These are phyloP conservation scores for Barbus barbus DNA, from an alignment of 2,113 vertebrate species.

Conservation along the genomic window DNA sequence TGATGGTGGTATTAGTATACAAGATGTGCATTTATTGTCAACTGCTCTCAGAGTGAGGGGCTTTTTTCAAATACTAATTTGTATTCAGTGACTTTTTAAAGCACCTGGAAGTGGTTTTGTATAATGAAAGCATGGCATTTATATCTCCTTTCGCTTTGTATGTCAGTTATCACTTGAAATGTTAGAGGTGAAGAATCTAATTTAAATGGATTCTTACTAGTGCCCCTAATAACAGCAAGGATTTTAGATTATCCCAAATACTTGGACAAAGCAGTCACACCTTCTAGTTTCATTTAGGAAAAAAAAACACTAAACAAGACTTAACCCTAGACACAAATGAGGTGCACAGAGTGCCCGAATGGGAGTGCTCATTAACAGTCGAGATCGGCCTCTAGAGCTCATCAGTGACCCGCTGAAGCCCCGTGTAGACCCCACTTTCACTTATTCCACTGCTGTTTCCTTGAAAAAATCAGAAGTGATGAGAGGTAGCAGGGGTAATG, in stretches of 20 bases:
- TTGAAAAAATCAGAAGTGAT: slow-evolving; percentile 33
- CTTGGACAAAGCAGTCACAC: neutral
- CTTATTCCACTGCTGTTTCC: neutral
- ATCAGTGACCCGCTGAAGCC: neutral
- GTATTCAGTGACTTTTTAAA: neutral
- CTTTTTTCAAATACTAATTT: neutral
- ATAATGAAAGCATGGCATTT: neutral
- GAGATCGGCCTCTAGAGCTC: neutral
- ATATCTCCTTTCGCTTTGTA: neutral
- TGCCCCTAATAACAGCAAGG: neutral
- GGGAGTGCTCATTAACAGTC: slow-evolving; percentile 7
- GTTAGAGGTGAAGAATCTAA: neutral
- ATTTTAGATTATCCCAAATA: neutral
- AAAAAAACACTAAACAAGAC: neutral
- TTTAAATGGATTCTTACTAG: neutral
- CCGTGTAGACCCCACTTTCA: neutral
- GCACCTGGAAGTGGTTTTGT: neutral
- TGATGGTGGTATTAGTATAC: neutral
- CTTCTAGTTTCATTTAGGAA: neutral
- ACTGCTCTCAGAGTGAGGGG: neutral
- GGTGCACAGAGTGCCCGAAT: neutral
- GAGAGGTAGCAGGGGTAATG: slow-evolving; percentile 51
- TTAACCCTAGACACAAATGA: neutral
- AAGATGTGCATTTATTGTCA: neutral
- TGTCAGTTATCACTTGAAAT: neutral